phyloP scores from a whole-genome alignment of 2,113 vertebrate genomes.

The Myotis brandtii region DNA sequence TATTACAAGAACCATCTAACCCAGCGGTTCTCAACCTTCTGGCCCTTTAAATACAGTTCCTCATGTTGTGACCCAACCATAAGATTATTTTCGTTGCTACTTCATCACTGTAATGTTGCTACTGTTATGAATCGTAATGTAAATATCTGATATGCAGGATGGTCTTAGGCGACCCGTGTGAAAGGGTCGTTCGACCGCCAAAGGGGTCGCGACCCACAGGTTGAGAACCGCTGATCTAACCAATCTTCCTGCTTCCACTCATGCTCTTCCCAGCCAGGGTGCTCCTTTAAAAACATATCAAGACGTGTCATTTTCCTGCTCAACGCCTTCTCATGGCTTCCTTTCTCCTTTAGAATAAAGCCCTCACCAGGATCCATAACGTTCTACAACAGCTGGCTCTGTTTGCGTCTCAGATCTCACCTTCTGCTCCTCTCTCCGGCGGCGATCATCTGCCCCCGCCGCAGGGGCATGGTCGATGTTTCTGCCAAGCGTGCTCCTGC shows the following conservation, averaged over 20 bases:
- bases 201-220: no score
- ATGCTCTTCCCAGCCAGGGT: background rate
- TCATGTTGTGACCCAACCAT: no score
- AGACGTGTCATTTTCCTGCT: background rate
- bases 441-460: background rate
- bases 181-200: no score
- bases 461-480: rapidly evolving
- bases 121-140: no score
- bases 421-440: background rate
- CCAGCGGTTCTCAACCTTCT: no score
- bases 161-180: no score
- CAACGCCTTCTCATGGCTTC: background rate
- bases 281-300: background rate
- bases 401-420: background rate
- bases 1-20: no score
- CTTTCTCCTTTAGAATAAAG: background rate
- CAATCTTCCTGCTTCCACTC: background rate
- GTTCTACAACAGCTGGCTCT: background rate
- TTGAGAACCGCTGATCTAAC: no score
- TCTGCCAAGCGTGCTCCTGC: background rate
- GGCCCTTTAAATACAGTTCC: no score
- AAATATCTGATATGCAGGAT: no score
- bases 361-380: background rate
- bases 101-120: no score
- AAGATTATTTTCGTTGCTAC: no score